Evolutionary conservation across 2,113 vertebrate species (phyloP), one percentile per base, ranked within the genome.

Genomic region (Enhydra lutris): DNA sequence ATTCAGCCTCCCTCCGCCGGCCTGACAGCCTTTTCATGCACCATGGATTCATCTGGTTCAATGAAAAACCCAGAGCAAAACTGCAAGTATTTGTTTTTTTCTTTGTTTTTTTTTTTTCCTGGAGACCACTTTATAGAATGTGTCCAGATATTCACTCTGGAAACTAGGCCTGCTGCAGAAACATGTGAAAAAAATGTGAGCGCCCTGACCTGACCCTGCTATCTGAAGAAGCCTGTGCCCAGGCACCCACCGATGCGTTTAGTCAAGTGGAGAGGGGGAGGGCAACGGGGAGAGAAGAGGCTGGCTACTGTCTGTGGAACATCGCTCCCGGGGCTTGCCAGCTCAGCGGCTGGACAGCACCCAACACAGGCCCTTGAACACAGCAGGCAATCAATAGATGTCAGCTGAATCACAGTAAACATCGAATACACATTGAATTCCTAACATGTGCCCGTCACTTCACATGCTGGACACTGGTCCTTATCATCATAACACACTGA

Each of bases 11-110:
- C 91, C 90, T 97, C 94, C 59, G 91, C 93, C 55, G 18, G 94
- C 93, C 63, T 97, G 97, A 96, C 97, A 98, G 95, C 79, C 94
- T 97, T 98, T 96, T 96, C 97, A 97, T 96, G 96, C 98, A 97
- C 93, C 89, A 45, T 42, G 82, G 97, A 98, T 98, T 98, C 95
- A 92, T 98, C 95, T 94, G 91, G 95, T 97, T 98, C 96, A 96
- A 85, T 96, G 96, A 96, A 96, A 98, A 98, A 94, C 78, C 91
- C 89, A 97, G 84, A 96, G 95, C 86, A 97, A 96, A 84, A 85
- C 81, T 73, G 79, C 91, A 74, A 97, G 82, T 83, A 93, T 97
- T 94, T 96, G 39, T 42, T 73, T 73, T 13, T 13, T 7, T 6
- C 12, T 42, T 55, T 55, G 65, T 71, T 94, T 67, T 82, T 82